phyloP scores from a whole-genome alignment of 1,140 invertebrate genomes.

The Leptonema lineaticorne region DNA sequence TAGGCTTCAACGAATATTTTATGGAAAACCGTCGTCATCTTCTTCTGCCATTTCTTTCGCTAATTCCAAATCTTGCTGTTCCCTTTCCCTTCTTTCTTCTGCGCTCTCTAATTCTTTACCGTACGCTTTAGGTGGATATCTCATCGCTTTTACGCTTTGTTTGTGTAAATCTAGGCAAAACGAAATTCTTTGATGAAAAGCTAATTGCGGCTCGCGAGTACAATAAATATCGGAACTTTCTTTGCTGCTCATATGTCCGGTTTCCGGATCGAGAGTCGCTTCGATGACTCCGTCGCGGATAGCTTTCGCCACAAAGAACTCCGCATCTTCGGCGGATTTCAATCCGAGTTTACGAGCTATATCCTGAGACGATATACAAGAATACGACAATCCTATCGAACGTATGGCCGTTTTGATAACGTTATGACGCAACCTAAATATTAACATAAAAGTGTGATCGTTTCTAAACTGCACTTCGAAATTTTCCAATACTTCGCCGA shows the following conservation, averaged over 20 bases:
- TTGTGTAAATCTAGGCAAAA: conserved; percentile 98
- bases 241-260: conserved; percentile 95
- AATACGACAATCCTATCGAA: conserved; percentile 96
- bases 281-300: conserved; percentile 99
- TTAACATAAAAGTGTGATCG: conserved; percentile 94
- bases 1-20: conserved; percentile 13
- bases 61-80: conserved; percentile 96
- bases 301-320: conserved; percentile 99
- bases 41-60: conserved; percentile 99
- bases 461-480: conserved; percentile 82
- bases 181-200: conserved; percentile 96
- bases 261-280: conserved; percentile 92
- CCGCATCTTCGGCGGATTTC: conserved; percentile 95
- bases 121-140: conserved; percentile 98
- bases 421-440: conserved; percentile 93
- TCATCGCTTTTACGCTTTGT: conserved; percentile 97
- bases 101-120: conserved; percentile 97
- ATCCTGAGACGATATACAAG: conserved; percentile 91
- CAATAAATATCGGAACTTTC: conserved; percentile 97
- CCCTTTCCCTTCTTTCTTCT: conserved; percentile 92
- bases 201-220: conserved; percentile 92
- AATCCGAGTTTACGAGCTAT: conserved; percentile 92
- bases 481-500: conserved; percentile 91
- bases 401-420: conserved; percentile 99
- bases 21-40: conserved; percentile 88